Conservation (phyloP, 2,113 vertebrate species). For the Sylvia atricapilla region DNA sequence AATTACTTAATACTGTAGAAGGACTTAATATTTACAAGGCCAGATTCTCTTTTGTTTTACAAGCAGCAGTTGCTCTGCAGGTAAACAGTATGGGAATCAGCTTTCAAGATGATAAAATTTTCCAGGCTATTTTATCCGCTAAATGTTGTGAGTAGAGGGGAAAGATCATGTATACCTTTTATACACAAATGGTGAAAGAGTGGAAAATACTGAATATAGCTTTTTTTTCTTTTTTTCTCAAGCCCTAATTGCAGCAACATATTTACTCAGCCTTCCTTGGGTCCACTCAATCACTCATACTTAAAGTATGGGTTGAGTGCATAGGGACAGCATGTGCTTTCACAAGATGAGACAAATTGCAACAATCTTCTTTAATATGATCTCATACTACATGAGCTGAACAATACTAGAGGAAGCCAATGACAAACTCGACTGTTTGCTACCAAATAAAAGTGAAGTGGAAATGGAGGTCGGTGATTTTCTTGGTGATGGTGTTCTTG, state of each 20-base stretch:
- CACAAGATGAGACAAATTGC: constrained; percentile 78
- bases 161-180: not conserved
- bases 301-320: constrained; percentile 64
- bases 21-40: not conserved
- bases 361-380: constrained; percentile 79
- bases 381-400: constrained; percentile 72
- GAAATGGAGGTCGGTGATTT: constrained; percentile 74
- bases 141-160: not conserved
- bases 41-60: not conserved
- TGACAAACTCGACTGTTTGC: constrained; percentile 72
- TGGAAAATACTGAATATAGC: not conserved
- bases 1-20: not conserved
- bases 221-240: not conserved
- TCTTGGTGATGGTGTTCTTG: constrained; percentile 71
- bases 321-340: constrained; percentile 67
- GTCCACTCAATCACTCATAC: constrained; percentile 46
- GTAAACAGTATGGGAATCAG: not conserved
- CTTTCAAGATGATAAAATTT: not conserved
- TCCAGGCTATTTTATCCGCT: not conserved
- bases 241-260: constrained; percentile 50
- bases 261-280: constrained; percentile 58
- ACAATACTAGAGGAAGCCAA: constrained; percentile 62
- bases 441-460: constrained; percentile 73
- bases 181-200: not conserved
- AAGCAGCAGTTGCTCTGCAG: not conserved